Base-by-base conservation (phyloP, 37 sponge, comb jelly and placozoan genomes). In the Mnemiopsis leidyi region DNA sequence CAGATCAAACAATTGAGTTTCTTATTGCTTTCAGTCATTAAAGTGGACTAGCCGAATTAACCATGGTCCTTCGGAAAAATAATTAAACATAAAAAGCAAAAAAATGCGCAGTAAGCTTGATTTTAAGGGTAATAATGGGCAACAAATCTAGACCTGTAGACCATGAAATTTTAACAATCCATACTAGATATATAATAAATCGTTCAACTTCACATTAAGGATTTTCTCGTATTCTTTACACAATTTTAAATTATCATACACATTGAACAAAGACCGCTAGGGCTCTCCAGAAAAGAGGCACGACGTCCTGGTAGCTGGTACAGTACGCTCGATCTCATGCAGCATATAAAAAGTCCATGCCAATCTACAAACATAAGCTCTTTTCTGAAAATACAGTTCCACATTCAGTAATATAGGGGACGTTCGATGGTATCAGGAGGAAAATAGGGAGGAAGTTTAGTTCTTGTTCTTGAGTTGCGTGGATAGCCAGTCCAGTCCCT, bases 401-500 rank as follows among this genome's bases (percentile, higher is more conserved):
- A 48, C 61, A 48, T 48, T 48, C 61, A 48, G 13, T 48, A 48
- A 48, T 48, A 48, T 48, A 48, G 61, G 61, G 61, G 61, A 48
- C 61, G 61, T 48, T 5, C 61, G 61, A 48, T 48, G 61, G 61
- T 18, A 13, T 5, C 61, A 48, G 61, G 61, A 48, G 61, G 61
- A 48, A 13, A n/a, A 18, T 13, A 48, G 61, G 5, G 9, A 48
- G 61, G n/a, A n/a, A n/a, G 61, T 48, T 48, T 48, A 48, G 61
- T 48, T 48, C 61, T 48, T 48, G 61, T 48, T 48, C 13, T 48
- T 98, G 69, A 98, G 92, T 69, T 94, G 93, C 32, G 93, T 93
- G 2, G 96, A 96, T 23, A 98, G 94, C 99, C 99, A 98, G 93
- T 98, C 99, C 18, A 98, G 94, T 67, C 99, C 99, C 92, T 98